A percentile compares a stretch with the other conserved stretches of the same genome.
Conservation (phyloP, 2,797 vertebrate species). For the Malacoctenus gilli region DNA sequence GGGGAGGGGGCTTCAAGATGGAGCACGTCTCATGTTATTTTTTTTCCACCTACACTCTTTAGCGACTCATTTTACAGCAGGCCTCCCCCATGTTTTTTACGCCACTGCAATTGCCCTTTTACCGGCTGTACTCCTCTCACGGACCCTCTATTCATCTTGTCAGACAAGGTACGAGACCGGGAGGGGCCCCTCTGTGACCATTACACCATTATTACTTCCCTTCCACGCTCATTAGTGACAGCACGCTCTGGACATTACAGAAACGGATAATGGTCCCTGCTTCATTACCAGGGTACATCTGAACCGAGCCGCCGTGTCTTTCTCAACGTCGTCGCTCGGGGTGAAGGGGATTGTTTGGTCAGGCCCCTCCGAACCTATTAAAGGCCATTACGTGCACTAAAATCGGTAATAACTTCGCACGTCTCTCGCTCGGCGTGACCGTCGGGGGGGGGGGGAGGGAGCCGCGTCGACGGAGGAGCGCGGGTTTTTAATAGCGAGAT, state of each 20-base stretch:
- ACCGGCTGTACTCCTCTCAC: conserved; percentile 18
- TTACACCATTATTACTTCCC: conserved; percentile 27
- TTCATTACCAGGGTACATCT: conserved; percentile 21
- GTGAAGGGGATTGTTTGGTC: conserved; percentile 7
- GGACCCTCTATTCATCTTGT: conserved; percentile 49
- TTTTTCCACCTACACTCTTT: conserved; percentile 44
- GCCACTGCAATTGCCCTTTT: conserved; percentile 53
- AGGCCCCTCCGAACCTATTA: not conserved
- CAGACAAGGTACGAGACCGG: conserved; percentile 27
- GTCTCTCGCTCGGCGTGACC: not conserved
- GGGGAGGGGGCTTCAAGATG: conserved; percentile 12
- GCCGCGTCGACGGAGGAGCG: not conserved
- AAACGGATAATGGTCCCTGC: conserved; percentile 18
- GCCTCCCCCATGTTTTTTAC: conserved; percentile 15
- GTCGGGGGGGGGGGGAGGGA: conserved; percentile 11
- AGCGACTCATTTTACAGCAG: conserved; percentile 10
- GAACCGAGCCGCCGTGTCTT: conserved; percentile 8
- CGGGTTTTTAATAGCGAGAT: conserved; percentile 3
- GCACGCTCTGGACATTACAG: conserved; percentile 15
- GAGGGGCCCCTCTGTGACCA: conserved; percentile 12
- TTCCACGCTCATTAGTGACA: conserved; percentile 56
- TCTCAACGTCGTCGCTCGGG: conserved; percentile 4
- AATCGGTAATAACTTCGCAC: conserved; percentile 4
- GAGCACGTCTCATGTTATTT: conserved; percentile 21
- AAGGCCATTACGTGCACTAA: conserved; percentile 17